A percentile compares a stretch with the other conserved stretches of the same genome.
Evolutionary conservation across 37 sponge, comb jelly and placozoan species (phyloP).

Genomic region (Mnemiopsis leidyi): DNA sequence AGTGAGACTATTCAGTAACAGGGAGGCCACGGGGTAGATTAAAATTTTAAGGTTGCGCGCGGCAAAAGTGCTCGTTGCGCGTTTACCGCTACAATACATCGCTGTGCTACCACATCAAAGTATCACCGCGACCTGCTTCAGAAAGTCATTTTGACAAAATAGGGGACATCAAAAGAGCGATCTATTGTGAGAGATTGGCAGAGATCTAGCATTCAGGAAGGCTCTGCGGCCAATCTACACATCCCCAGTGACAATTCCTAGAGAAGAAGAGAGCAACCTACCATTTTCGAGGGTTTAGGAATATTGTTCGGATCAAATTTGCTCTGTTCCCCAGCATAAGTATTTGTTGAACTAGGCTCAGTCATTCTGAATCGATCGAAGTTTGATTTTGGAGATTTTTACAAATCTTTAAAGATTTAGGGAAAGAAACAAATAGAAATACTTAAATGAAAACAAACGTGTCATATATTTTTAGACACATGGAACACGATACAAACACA

Average conservation of each 20-base stretch:
- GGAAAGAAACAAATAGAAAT: too few species aligned
- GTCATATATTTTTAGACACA: too few species aligned
- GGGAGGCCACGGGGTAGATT: not conserved
- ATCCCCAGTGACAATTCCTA: too few species aligned
- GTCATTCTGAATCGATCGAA: not conserved
- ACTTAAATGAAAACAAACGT: too few species aligned
- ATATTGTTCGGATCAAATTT: not conserved
- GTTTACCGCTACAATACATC: not conserved
- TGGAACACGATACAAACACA: too few species aligned
- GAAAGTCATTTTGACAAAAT: not conserved
- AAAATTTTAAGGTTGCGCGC: not conserved
- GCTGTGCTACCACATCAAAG: not conserved
- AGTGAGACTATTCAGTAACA: too few species aligned
- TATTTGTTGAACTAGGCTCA: not conserved
- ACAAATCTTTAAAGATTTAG: too few species aligned
- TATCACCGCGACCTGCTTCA: not conserved
- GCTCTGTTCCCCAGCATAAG: not conserved
- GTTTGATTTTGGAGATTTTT: too few species aligned
- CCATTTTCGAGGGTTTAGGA: slow-evolving; percentile 40
- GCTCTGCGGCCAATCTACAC: too few species aligned
- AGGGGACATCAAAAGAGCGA: not conserved
- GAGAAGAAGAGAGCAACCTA: too few species aligned
- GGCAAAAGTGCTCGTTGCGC: not conserved
- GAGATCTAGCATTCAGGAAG: too few species aligned
- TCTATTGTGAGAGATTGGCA: too few species aligned